These are phyloP conservation scores for Crossocerus cetratus DNA, from an alignment of 2,888 invertebrate genomes.

Conservation along the genomic window DNA sequence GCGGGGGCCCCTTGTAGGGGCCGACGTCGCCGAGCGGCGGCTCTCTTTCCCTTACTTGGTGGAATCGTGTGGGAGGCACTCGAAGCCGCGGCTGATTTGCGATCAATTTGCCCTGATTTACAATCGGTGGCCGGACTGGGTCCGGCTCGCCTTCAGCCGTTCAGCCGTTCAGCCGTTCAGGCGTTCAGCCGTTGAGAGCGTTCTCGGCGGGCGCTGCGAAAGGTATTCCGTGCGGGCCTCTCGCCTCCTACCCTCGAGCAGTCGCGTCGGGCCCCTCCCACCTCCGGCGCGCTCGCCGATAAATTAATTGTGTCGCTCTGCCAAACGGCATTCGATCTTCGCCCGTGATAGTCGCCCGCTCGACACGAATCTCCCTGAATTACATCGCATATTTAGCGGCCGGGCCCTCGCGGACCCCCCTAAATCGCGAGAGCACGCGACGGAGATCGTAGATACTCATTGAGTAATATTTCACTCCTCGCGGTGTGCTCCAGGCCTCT, in stretches of 20 bases:
- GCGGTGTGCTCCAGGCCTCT: too few species aligned
- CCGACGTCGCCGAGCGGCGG: neutral
- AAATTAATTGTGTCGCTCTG: slow-evolving; percentile 43
- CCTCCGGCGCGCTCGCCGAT: slow-evolving; percentile 16
- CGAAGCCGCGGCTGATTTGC: slow-evolving; percentile 69
- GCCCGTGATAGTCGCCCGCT: slow-evolving; percentile 2
- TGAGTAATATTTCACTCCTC: too few species aligned
- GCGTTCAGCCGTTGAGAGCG: too few species aligned
- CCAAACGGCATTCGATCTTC: slow-evolving; percentile 34
- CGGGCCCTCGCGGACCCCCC: too few species aligned
- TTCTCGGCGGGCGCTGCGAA: slow-evolving; percentile 25
- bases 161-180: too few species aligned
- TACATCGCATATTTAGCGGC: neutral
- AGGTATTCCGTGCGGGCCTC: slow-evolving; percentile 35
- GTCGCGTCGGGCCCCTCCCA: slow-evolving; percentile 31
- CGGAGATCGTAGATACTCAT: too few species aligned
- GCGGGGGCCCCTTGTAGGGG: too few species aligned
- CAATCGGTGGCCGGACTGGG: slow-evolving; percentile 62
- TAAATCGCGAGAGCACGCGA: too few species aligned
- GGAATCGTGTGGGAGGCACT: slow-evolving; percentile 53
- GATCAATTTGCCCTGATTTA: slow-evolving; percentile 76
- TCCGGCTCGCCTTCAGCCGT: slow-evolving; percentile 29
- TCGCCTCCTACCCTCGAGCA: slow-evolving; percentile 22
- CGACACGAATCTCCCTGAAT: neutral
- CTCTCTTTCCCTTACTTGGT: slow-evolving; percentile 24